Conservation (phyloP, 2,113 vertebrate genomes). For the Ranitomeya variabilis region DNA sequence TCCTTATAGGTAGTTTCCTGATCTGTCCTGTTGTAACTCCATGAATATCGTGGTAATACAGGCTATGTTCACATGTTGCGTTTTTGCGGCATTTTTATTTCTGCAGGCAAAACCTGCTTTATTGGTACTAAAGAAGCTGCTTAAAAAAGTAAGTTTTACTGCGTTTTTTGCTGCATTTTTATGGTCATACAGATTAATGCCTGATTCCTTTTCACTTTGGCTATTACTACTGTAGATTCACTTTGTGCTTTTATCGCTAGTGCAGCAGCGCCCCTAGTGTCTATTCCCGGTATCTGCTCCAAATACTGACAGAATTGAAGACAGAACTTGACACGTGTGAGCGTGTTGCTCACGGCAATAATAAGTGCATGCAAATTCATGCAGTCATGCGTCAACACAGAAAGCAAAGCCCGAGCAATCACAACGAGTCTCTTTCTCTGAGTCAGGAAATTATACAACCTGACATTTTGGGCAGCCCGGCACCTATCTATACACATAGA, state of each 20-base stretch:
- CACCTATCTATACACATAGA: neutral
- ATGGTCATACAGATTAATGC: too few species aligned
- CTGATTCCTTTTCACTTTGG: neutral
- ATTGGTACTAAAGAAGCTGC: too few species aligned
- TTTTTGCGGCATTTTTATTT: too few species aligned
- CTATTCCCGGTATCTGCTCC: neutral
- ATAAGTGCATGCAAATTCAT: constrained; percentile 20
- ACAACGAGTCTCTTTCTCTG: neutral
- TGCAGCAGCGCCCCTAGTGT: constrained; percentile 28
- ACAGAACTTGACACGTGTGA: constrained; percentile 28
- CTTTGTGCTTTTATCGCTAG: neutral
- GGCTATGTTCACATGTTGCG: too few species aligned
- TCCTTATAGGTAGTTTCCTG: neutral
- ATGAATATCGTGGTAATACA: neutral
- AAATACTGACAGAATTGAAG: neutral
- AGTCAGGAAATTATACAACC: neutral
- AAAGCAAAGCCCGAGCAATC: constrained; percentile 10
- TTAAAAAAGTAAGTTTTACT: too few species aligned
- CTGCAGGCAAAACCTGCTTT: too few species aligned
- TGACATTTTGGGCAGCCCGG: neutral
- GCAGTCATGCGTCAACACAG: neutral
- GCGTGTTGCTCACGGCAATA: constrained; percentile 10
- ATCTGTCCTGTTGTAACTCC: neutral
- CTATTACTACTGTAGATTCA: neutral
- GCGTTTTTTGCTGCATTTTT: too few species aligned